Percentiles rank a stretch among this genome's conserved stretches.
These are phyloP conservation scores for Argentina silus DNA, from an alignment of 2,797 vertebrate genomes.

Conservation along the genomic window DNA sequence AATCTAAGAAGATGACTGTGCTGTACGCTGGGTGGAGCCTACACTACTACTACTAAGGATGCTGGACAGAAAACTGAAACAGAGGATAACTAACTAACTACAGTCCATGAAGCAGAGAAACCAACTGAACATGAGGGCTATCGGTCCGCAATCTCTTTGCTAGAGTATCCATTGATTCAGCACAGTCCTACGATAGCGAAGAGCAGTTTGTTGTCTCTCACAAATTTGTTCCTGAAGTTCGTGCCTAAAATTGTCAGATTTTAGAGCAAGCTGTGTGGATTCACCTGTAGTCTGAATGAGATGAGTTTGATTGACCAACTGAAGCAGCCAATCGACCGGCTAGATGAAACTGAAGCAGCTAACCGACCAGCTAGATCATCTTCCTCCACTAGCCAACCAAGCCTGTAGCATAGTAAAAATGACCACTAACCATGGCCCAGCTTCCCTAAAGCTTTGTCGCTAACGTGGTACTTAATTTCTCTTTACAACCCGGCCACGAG, in stretches of 20 bases:
- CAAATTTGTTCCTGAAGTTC: slow-evolving; percentile 34
- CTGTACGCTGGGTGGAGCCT: no score
- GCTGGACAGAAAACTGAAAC: background rate
- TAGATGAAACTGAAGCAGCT: background rate
- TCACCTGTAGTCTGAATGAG: slow-evolving; percentile 22
- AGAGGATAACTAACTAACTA: background rate
- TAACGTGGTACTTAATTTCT: no score
- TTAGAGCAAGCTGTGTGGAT: slow-evolving; percentile 21
- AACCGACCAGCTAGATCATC: background rate
- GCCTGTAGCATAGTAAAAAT: background rate
- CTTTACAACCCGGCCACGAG: slow-evolving; percentile 16
- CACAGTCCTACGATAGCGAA: background rate
- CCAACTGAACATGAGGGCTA: background rate
- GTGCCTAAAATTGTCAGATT: slow-evolving; percentile 12
- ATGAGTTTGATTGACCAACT: slow-evolving; percentile 39
- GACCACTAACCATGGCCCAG: background rate
- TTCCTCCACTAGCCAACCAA: no score
- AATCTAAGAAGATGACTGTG: no score
- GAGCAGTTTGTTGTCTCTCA: background rate
- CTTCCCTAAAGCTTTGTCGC: no score
- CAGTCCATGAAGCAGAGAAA: background rate
- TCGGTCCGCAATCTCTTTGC: background rate
- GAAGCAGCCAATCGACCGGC: background rate
- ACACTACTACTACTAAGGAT: no score
- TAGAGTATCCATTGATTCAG: background rate